Evolutionary conservation across 37 sponge, comb jelly and placozoan genomes (phyloP), one percentile per base, ranked within the genome.

Genomic region (Aphrocallistes beatrix): DNA sequence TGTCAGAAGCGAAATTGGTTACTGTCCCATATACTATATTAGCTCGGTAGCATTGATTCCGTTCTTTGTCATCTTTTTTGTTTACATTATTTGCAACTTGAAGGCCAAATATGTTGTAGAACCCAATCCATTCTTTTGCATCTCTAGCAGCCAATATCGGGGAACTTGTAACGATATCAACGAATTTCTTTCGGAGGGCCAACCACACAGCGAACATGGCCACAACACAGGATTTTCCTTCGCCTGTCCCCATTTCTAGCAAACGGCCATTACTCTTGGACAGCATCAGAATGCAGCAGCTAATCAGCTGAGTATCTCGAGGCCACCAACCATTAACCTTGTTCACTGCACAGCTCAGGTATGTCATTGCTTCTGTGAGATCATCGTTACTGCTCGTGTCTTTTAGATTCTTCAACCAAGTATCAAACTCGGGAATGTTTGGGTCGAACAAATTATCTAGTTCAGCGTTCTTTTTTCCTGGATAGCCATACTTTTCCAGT

Each of bases 171-270:
- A 83, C 36, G 13, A 87, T 82, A 25, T 87, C 87, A 3, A 87
- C 83, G 51, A 82, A 47, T 32, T 82, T 83, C 39, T 37, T 83
- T n/a, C 47, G 51, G 39, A 87, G 40, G 39, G 37, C 49, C 40
- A 83, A 34, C 28, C 32, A 38, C 47, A 83, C 87, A 40, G 87
- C 87, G 82, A 87, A 87, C 87, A 87, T 87, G 36, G 87, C 87
- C n/a, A 87, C 82, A 42, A 87, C 82, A 30, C 23, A 23, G 19
- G 87, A 87, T 40, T 87, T 87, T 37, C 87, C 87, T 50, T 87
- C 87, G 25, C 87, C 87, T 83, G 83, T 87, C 21, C 37, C 9
- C 10, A 87, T 83, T 82, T 87, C 83, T 16, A 87, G 83, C 37
- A 87, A 75, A 1, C 87, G 51, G n/a, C n/a, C n/a, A 39, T 83